Evolutionary conservation across 2,888 invertebrate genomes (phyloP), one percentile per base, ranked within the genome.

Genomic region (Xanthorhoe designata): DNA sequence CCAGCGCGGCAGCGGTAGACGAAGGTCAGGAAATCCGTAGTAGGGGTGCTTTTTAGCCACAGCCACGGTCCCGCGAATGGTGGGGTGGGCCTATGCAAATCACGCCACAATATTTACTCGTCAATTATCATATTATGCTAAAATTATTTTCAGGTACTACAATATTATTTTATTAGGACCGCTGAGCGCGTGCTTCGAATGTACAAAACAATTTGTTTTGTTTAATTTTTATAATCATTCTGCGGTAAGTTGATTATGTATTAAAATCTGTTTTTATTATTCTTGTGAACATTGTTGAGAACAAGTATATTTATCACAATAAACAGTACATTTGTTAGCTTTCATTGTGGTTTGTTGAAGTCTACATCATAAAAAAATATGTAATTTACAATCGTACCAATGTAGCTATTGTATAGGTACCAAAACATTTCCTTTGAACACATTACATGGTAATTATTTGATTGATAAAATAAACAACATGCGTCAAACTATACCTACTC

Each of bases 41-140:
- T 51, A 51, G 24, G 51, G 51, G 51, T 50, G 10, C 24, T 13
- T 51, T 19, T 51, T 24, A 24, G 38, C 18, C 13, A 24, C n/a
- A 17, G 32, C 18, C 54, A 13, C 13, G 5, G 17, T 10, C 54
- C 96, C 94, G 73, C 96, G 94, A 72, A 96, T 96, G 85, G 96
- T 96, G 19, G 96, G 85, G 96, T 96, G 19, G 96, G 96, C 13
- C 96, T 96, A 82, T 68, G 66, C 69, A 69, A 72, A 70, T 70
- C 53, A 69, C 58, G 53, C 47, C 47, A 61, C 69, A 59, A 71
- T 64, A 66, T 71, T 71, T 64, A 58, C 64, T 60, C 64, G 35
- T 49, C 64, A 71, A 66, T 71, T 67, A 71, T 59, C 64, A 68
- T 69, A 64, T 58, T 73, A 63, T 45, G 57, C 51, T 57, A 55